Base-by-base conservation (phyloP, 92 coral and sea anemone species). In the Porites divaricata region DNA sequence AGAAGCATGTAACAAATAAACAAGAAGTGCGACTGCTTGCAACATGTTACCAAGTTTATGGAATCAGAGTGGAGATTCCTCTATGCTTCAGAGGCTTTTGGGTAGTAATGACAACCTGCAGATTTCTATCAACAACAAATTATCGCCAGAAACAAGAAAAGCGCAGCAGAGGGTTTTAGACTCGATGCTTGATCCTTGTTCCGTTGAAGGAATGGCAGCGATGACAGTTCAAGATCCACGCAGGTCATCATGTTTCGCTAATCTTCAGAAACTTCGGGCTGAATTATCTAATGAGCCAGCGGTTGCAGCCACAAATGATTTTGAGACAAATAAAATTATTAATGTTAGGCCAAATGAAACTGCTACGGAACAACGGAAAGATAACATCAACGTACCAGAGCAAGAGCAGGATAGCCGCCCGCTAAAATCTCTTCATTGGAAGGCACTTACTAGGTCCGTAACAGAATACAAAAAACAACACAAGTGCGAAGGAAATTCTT, bases 361-460 rank as follows among this genome's bases (percentile, higher is more conserved):
- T 35, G 45, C 4, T 35, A 15, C 16, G 15, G 79, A 72, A 41
- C 17, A 41, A n/a, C 70, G 45, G 61, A 63, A 63, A 10, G 62
- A 24, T 20, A 14, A 23, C 10, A 49, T 13, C 70, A 48, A 20
- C 19, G 11, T 14, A 2, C 9, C 35, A 56, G 23, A 22, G 13
- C 57, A 9, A 50, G 72, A 35, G 19, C 49, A 35, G 16, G 86
- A 82, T 61, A 52, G 51, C 17, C 86, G 86, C 10, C 86, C 86
- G 2, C 71, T 82, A 6, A 82, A 82, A 24, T 82, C 79, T 21
- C 86, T 82, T 15, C 86, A 82, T n/a, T 82, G 86, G 86, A 82
- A 26, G 48, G 79, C 79, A 2, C 72, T 82, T n/a, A 51, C 71
- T 9, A 24, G 24, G 6, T 20, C 80, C 13, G 28, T 23, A 5